Base-by-base conservation (phyloP, 2,888 invertebrate species). In the Spodoptera exigua region DNA sequence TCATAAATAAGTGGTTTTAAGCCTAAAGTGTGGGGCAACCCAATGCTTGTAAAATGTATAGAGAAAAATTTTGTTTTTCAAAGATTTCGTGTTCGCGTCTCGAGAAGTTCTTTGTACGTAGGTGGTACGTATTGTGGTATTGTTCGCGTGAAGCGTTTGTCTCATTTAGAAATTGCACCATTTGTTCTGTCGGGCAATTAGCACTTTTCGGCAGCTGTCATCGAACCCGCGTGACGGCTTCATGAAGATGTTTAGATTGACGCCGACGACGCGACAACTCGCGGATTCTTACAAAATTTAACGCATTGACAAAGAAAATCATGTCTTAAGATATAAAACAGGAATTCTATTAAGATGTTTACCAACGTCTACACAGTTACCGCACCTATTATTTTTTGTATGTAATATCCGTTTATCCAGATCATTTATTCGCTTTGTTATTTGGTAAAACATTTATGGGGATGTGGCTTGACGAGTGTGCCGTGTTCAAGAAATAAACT, bases 181-280 rank as follows among this genome's bases (percentile, higher is more conserved):
- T 73, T 57, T 40, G 62, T 57, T 55, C 44, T 74, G 70, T 80
- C 69, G 63, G 65, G 86, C 85, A 91, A 92, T 92, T 92, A 92
- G 89, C 92, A 89, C 91, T 84, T 89, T 84, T 80, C 80, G 70
- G 35, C 83, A 69, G 81, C 88, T 92, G 92, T 92, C 92, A 91
- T 82, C 90, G 76, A 62, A 61, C 57, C 54, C 52, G 73, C 70
- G 64, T 80, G 76, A 77, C 79, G 79, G 72, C 70, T 67, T 80
- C 76, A 79, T 78, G 82, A 79, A 74, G 77, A 36, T 76, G 72
- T 77, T 73, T 71, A 63, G 65, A n/a, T n/a, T n/a, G n/a, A n/a
- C n/a, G 48, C 45, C 27, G 46, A 36, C 59, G 60, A 44, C 62
- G 51, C 69, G 46, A 39, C 59, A 56, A 44, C 62, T 48, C 69